phyloP scores from a whole-genome alignment of 1,140 invertebrate genomes.

The Heliconius nattereri region DNA sequence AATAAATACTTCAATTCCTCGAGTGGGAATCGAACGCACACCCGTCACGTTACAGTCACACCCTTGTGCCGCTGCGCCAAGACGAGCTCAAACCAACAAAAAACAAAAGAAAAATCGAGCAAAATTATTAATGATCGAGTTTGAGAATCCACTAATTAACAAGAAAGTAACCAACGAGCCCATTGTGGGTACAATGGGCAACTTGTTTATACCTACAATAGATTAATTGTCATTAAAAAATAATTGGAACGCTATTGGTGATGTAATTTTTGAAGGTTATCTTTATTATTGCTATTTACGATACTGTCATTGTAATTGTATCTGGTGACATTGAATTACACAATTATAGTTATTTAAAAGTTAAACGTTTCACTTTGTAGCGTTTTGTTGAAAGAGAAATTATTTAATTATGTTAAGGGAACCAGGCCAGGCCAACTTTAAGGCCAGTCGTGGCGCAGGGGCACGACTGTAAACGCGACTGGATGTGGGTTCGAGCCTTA shows the following conservation, averaged over 20 bases:
- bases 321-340: neutral
- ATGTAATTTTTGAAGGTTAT: neutral
- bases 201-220: constrained; percentile 2
- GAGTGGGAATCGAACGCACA: no score
- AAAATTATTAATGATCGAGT: neutral
- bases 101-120: neutral
- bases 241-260: neutral
- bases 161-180: neutral
- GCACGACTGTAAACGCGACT: no score
- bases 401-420: neutral
- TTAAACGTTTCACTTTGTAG: neutral
- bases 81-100: neutral
- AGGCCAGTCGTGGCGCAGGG: no score
- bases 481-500: no score
- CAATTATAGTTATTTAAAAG: neutral
- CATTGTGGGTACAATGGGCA: no score
- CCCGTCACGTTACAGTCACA: no score
- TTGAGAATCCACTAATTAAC: constrained; percentile 16
- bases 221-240: neutral
- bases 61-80: no score
- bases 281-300: neutral
- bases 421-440: neutral
- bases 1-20: no score
- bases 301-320: neutral
- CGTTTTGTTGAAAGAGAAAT: neutral